These are phyloP conservation scores for Apocrypta bakeri DNA, from an alignment of 1,140 invertebrate genomes.

Conservation along the genomic window DNA sequence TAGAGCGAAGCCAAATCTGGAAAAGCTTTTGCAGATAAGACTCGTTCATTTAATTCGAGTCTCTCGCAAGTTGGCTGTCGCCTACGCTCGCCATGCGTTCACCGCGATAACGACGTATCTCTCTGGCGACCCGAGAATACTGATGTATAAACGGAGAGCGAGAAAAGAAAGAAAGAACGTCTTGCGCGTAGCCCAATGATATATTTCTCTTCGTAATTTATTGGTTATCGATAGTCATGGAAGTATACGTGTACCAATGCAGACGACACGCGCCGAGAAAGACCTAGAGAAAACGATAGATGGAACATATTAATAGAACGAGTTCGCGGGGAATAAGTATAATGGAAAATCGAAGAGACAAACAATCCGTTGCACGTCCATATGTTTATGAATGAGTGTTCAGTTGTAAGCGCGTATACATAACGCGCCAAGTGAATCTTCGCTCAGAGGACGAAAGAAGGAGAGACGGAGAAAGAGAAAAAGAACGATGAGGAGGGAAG, in stretches of 20 bases:
- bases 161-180: neutral
- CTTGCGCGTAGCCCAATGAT: neutral
- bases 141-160: neutral
- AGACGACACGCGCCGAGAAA: conserved; percentile 48
- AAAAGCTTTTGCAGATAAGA: neutral
- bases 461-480: conserved; percentile 55
- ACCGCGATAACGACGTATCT: too few species aligned
- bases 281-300: too few species aligned
- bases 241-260: neutral
- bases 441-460: neutral
- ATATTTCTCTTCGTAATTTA: neutral
- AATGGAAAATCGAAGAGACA: neutral
- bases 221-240: neutral
- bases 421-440: neutral
- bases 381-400: conserved; percentile 32
- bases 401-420: neutral
- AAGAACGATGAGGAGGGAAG: conserved; percentile 66
- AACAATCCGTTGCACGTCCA: neutral
- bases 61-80: neutral
- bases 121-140: neutral
- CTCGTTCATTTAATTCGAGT: neutral
- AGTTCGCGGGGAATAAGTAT: neutral
- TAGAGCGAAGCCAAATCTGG: neutral
- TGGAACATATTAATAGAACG: neutral
- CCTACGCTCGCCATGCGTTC: neutral